Conservation (phyloP, 2,888 invertebrate species). For the Bellardia bayeri region DNA sequence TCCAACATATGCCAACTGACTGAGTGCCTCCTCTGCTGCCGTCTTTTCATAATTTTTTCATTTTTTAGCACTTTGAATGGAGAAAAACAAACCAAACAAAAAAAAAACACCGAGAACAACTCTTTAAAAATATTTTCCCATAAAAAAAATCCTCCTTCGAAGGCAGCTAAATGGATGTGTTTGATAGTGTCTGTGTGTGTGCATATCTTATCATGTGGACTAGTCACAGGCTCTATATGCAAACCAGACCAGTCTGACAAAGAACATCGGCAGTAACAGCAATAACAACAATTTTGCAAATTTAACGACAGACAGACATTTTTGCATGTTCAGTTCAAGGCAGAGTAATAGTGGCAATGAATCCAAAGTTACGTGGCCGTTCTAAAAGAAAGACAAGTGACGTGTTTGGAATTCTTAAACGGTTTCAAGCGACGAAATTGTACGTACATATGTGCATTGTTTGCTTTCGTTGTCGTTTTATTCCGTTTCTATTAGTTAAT, state of each 20-base stretch:
- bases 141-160: slow-evolving; percentile 60
- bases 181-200: neutral
- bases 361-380: slow-evolving; percentile 43
- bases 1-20: slow-evolving; percentile 6
- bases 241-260: slow-evolving; percentile 64
- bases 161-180: slow-evolving; percentile 21
- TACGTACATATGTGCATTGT: slow-evolving; percentile 20
- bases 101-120: neutral
- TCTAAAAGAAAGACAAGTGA: slow-evolving; percentile 47
- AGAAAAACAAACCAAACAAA: neutral
- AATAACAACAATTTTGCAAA: slow-evolving; percentile 21
- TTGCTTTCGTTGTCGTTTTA: slow-evolving; percentile 61
- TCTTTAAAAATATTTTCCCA: slow-evolving; percentile 63
- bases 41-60: neutral
- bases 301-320: slow-evolving; percentile 58
- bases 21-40: neutral
- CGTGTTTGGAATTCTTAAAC: slow-evolving; percentile 72
- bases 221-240: slow-evolving; percentile 58
- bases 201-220: slow-evolving; percentile 54
- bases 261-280: slow-evolving; percentile 27
- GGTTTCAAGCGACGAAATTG: slow-evolving; percentile 64
- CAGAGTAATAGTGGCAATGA: slow-evolving; percentile 69
- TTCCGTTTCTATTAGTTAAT: slow-evolving; percentile 70
- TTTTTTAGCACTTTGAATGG: slow-evolving; percentile 49
- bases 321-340: slow-evolving; percentile 71